Conservation (phyloP, 2,113 vertebrate genomes). For the Casuarius casuarius region DNA sequence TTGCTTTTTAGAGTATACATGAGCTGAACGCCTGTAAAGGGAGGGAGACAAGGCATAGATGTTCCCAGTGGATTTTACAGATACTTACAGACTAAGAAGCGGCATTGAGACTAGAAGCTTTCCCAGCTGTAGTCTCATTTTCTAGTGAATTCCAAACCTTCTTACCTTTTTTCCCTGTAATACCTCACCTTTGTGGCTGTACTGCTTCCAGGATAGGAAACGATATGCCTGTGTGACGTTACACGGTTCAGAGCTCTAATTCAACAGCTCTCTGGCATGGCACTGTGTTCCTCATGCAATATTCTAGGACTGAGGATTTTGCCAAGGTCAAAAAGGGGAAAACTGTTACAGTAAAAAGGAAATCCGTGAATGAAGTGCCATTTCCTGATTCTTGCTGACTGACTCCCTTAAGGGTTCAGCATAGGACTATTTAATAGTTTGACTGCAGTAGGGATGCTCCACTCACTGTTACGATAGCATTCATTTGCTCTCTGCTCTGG, state of each 20-base stretch:
- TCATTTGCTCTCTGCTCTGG: not conserved
- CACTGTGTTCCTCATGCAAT: rapidly evolving
- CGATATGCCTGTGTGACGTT: not conserved
- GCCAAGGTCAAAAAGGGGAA: not conserved
- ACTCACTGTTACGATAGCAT: not conserved
- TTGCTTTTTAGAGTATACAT: not conserved
- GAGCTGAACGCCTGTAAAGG: not conserved
- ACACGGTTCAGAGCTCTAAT: not conserved
- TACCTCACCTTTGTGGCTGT: not conserved
- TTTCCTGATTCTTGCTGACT: not conserved
- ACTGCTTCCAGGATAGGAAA: not conserved
- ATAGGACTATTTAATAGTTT: not conserved
- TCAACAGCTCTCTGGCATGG: not conserved
- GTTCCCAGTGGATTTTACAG: not conserved
- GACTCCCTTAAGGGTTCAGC: not conserved
- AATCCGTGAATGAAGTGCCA: not conserved
- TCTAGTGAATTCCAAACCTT: not conserved
- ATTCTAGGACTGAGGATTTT: not conserved
- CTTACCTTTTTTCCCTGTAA: not conserved
- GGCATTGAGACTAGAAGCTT: not conserved
- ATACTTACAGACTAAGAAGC: not conserved
- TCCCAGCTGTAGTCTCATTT: not conserved
- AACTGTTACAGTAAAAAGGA: not conserved
- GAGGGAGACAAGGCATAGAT: not conserved
- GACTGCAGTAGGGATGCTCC: not conserved